A percentile compares a stretch with the other conserved stretches of the same genome.
phyloP scores from a whole-genome alignment of 2,797 vertebrate species.

The Sebastes nivosus region DNA sequence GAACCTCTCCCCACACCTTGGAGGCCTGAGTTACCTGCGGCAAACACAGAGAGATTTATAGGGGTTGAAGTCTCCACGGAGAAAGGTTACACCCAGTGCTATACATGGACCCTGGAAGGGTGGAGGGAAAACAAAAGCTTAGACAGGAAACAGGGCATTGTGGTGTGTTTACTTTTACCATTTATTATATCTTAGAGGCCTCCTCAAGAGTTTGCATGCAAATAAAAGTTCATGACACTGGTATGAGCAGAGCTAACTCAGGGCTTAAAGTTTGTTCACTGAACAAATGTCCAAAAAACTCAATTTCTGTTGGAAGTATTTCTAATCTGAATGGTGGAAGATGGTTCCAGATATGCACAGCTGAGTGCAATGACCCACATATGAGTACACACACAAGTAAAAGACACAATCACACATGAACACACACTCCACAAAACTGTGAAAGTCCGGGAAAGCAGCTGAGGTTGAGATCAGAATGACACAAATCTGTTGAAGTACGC shows the following conservation, averaged over 20 bases:
- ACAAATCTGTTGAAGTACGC: slow-evolving; percentile 59
- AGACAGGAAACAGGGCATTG: slow-evolving; percentile 56
- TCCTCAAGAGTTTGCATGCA: slow-evolving; percentile 15
- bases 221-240: not conserved
- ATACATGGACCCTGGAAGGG: slow-evolving; percentile 42
- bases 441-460: slow-evolving; percentile 24
- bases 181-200: slow-evolving; percentile 59
- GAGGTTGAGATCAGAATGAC: slow-evolving; percentile 37
- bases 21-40: slow-evolving; percentile 81
- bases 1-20: slow-evolving; percentile 85
- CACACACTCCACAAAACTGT: not conserved
- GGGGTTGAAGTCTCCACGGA: slow-evolving; percentile 54
- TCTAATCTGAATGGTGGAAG: not conserved
- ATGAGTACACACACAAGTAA: not conserved
- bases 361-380: slow-evolving; percentile 39
- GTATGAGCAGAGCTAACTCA: not conserved
- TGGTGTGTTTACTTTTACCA: slow-evolving; percentile 64
- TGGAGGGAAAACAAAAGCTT: slow-evolving; percentile 59
- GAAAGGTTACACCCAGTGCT: slow-evolving; percentile 55
- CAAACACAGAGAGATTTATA: slow-evolving; percentile 66
- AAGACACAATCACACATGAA: not conserved
- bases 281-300: not conserved
- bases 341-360: slow-evolving; percentile 25
- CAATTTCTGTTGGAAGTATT: not conserved
- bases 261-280: not conserved